Percentiles rank a stretch among this genome's conserved stretches.
Conservation (phyloP, 2,888 invertebrate species). For the Phytoseiulus persimilis region DNA sequence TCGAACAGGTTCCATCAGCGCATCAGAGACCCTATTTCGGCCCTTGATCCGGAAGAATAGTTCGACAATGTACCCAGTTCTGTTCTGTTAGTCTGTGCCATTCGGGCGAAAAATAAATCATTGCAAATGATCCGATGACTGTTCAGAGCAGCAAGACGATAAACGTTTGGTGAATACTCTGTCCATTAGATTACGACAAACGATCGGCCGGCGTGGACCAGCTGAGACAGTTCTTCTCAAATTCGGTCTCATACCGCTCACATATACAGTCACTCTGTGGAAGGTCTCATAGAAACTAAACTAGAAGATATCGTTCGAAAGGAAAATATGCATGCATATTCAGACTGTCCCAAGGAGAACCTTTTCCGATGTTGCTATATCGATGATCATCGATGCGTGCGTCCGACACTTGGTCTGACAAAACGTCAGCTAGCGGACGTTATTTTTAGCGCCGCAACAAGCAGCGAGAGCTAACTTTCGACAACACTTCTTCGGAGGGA, state of each 20-base stretch:
- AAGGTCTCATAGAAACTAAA: not conserved
- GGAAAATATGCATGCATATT: not conserved
- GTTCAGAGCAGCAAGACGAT: not conserved
- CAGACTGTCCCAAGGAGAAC: not conserved
- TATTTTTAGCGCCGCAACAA: not conserved
- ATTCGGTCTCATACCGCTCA: no score
- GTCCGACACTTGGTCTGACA: not conserved
- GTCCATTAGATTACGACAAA: not conserved
- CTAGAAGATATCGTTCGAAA: not conserved
- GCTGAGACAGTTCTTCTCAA: no score
- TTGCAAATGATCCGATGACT: not conserved
- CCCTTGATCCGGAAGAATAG: not conserved
- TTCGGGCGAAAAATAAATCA: not conserved
- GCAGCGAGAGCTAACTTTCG: not conserved
- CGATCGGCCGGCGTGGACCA: no score
- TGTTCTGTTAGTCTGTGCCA: not conserved
- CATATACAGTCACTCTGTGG: no score
- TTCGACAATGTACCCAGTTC: not conserved
- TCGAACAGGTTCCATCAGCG: not conserved
- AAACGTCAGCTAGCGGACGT: not conserved
- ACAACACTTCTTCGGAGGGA: not conserved
- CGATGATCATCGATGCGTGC: not conserved
- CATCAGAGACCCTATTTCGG: not conserved
- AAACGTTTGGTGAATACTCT: not conserved
- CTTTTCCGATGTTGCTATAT: not conserved